Conservation (phyloP, 2,888 invertebrate species). For the Pristionchus japonicus region DNA sequence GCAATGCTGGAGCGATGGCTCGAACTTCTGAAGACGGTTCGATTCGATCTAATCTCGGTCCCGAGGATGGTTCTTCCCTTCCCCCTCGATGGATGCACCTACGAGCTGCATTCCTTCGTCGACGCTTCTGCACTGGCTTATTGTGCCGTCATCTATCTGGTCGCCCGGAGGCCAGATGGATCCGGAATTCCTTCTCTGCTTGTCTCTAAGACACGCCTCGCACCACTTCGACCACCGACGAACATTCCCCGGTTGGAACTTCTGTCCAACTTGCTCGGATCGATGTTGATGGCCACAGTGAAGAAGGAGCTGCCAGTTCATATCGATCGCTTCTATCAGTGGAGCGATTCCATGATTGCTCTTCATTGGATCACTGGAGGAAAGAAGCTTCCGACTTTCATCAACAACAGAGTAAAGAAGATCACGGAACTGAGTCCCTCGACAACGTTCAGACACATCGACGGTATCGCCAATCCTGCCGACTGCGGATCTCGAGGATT, state of each 20-base stretch:
- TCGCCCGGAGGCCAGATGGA: conserved; percentile 33
- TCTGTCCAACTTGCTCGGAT: conserved; percentile 43
- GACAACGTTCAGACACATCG: background rate
- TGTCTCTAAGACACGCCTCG: conserved; percentile 8
- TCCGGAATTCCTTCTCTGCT: background rate
- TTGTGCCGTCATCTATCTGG: background rate
- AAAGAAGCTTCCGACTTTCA: background rate
- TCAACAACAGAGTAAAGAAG: background rate
- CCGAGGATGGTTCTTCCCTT: background rate
- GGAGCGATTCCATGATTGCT: conserved; percentile 50
- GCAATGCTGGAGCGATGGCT: background rate
- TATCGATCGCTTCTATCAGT: background rate
- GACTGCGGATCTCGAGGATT: background rate
- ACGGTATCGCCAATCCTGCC: conserved; percentile 15
- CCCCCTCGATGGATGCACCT: conserved; percentile 13
- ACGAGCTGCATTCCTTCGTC: conserved; percentile 42
- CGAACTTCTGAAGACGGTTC: background rate
- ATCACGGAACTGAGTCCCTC: background rate
- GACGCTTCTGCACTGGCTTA: conserved; percentile 35
- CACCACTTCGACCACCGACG: background rate
- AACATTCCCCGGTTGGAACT: conserved; percentile 49
- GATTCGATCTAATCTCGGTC: background rate
- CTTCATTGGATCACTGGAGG: conserved; percentile 12
- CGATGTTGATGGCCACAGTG: background rate
- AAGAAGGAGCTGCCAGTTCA: background rate